These are phyloP conservation scores for Brachycybe producta DNA, from an alignment of 2,888 invertebrate genomes.

Conservation along the genomic window DNA sequence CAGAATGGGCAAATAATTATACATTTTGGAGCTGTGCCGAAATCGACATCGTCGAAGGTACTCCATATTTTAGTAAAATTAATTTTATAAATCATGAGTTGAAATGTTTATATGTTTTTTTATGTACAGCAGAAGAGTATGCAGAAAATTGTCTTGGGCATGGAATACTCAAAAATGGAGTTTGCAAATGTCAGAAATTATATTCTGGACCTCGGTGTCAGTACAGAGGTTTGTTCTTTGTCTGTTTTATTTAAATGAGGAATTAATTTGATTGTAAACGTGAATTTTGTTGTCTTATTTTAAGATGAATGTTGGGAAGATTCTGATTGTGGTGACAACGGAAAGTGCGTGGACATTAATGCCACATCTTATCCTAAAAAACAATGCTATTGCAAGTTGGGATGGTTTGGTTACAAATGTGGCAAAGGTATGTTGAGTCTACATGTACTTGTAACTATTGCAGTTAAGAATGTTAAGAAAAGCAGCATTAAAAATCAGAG, in stretches of 20 bases:
- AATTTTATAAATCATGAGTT: background rate
- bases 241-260: background rate
- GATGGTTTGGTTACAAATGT: conserved; percentile 76
- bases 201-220: conserved; percentile 42
- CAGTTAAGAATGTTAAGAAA: background rate
- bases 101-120: background rate
- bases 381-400: conserved; percentile 80
- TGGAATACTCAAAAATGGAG: conserved; percentile 39
- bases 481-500: background rate
- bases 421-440: conserved; percentile 57
- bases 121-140: conserved; percentile 49
- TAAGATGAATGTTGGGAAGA: conserved; percentile 73
- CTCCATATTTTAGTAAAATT: background rate
- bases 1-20: conserved; percentile 75
- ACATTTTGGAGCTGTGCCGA: conserved; percentile 93
- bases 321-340: conserved; percentile 66
- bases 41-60: conserved; percentile 53
- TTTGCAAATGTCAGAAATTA: conserved; percentile 38
- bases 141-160: conserved; percentile 72
- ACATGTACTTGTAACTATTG: background rate
- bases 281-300: conserved; percentile 3
- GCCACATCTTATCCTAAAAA: conserved; percentile 66
- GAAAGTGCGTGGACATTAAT: conserved; percentile 67
- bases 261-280: background rate
- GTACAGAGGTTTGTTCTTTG: conserved; percentile 14